Percentiles rank a stretch among this genome's conserved stretches.
These are phyloP conservation scores for Ectobius pallidus DNA, from an alignment of 2,888 invertebrate species.

Conservation along the genomic window DNA sequence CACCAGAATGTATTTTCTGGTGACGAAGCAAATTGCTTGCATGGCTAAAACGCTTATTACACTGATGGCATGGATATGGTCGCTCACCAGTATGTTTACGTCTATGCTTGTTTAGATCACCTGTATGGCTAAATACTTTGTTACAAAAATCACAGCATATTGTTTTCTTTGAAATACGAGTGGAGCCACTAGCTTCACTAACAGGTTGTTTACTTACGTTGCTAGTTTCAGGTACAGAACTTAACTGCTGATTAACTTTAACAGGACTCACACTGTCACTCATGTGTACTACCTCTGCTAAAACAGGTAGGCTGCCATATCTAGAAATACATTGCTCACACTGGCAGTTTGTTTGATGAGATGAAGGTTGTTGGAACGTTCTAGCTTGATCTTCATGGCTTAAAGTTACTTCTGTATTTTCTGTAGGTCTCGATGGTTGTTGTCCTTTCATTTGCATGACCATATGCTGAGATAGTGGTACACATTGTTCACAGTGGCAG, in stretches of 20 bases:
- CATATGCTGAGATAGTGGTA: too few relatives aligned
- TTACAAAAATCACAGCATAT: conserved; percentile 54
- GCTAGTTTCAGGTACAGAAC: not conserved
- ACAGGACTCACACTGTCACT: not conserved
- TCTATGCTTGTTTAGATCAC: conserved; percentile 44
- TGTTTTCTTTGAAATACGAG: not conserved
- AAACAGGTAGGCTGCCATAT: not conserved
- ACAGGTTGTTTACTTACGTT: not conserved
- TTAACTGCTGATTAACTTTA: not conserved
- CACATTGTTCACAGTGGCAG: too few relatives aligned
- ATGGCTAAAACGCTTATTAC: conserved; percentile 32
- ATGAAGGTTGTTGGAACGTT: too few relatives aligned
- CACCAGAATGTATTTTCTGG: conserved; percentile 35
- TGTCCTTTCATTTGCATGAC: too few relatives aligned
- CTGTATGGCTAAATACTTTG: conserved; percentile 58
- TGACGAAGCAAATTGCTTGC: conserved; percentile 32
- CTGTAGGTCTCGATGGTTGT: too few relatives aligned
- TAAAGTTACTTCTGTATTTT: too few relatives aligned
- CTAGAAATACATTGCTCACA: conserved; percentile 21
- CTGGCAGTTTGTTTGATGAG: too few relatives aligned
- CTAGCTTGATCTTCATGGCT: too few relatives aligned
- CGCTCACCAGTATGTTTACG: conserved; percentile 38
- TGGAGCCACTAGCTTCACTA: not conserved
- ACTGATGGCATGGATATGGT: conserved; percentile 34
- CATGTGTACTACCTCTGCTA: not conserved